Evolutionary conservation across 1,140 invertebrate genomes (phyloP).

Genomic region (Phthorimaea operculella): DNA sequence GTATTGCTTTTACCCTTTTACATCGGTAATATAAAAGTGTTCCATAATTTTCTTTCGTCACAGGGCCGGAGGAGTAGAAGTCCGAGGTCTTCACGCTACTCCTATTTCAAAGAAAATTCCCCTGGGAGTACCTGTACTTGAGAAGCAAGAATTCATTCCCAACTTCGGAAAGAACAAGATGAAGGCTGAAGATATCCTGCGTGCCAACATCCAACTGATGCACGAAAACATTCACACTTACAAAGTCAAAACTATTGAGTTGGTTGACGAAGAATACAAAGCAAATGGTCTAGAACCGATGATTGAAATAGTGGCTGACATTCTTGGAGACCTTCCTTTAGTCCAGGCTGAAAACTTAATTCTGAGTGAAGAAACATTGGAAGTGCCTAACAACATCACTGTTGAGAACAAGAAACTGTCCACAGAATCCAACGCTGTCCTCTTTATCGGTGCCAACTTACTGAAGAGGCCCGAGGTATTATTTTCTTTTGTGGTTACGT

Average conservation of each 20-base stretch:
- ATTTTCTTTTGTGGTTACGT: too few relatives aligned
- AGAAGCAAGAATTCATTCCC: slow-evolving; percentile 82
- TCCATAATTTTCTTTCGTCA: slow-evolving; percentile 28
- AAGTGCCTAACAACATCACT: slow-evolving; percentile 64
- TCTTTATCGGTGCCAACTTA: slow-evolving; percentile 68
- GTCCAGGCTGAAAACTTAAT: slow-evolving; percentile 69
- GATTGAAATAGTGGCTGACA: slow-evolving; percentile 67
- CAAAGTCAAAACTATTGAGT: slow-evolving; percentile 81
- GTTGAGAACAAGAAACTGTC: slow-evolving; percentile 72
- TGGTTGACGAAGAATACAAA: slow-evolving; percentile 67
- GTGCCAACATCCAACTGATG: slow-evolving; percentile 75
- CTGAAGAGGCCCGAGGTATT: slow-evolving; percentile 43
- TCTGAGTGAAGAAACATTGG: slow-evolving; percentile 57
- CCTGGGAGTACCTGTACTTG: slow-evolving; percentile 74
- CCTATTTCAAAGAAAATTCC: slow-evolving; percentile 77
- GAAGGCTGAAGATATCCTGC: slow-evolving; percentile 60
- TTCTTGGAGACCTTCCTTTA: slow-evolving; percentile 72
- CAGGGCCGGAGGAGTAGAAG: slow-evolving; percentile 84
- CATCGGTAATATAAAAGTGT: background rate
- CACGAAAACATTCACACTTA: slow-evolving; percentile 79
- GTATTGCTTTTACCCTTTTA: background rate
- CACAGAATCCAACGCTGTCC: slow-evolving; percentile 68
- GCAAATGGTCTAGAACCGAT: slow-evolving; percentile 52
- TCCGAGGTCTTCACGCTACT: slow-evolving; percentile 83
- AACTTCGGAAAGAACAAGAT: slow-evolving; percentile 62